Base-by-base conservation (phyloP, 37 sponge, comb jelly and placozoan genomes). In the Haliclona indistincta region DNA sequence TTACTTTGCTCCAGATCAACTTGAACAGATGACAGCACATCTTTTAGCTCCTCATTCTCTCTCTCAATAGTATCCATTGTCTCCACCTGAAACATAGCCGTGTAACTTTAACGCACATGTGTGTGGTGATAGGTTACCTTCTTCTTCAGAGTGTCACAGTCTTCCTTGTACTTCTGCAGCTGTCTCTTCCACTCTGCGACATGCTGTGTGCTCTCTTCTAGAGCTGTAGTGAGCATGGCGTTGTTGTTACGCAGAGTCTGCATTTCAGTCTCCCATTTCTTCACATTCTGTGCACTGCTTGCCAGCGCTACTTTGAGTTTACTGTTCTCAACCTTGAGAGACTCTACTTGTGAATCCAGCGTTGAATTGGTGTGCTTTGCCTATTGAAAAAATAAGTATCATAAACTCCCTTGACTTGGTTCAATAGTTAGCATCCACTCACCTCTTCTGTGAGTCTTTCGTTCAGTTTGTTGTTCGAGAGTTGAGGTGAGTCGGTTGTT, bases 231-330 rank as follows among this genome's bases (percentile, higher is more conserved):
- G 39, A 95, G 77, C 43, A 71, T 51, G 17, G 83, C 69, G 56
- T 95, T 95, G 78, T 88, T 91, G 71, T 84, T 91, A 56, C 85
- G 80, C 42, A 95, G 72, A 19, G 88, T 95, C 78, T 91, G 86
- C 74, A 85, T 49, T 78, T 95, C 96, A 39, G 80, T 69, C 81
- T 95, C 96, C 96, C 91, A 95, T 63, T 95, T 91, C 77, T 95
- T 91, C 40, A 73, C 84, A 74, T 91, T 88, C 55, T 56, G 67
- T 8, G 89, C 69, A 62, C 94, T 90, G 37, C 69, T 75, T 32
- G 89, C 88, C 56, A 93, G 84, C 41, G 94, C 94, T 26, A 67
- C 47, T 70, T 93, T 93, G 8, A 93, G 76, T 39, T 68, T 47
- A 42, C 65, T 84, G 54, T 88, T 93, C 62, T 93, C 94, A 38